phyloP scores from a whole-genome alignment of 35 echinoderm and acorn worm genomes.

The Ophioderma brevispina region DNA sequence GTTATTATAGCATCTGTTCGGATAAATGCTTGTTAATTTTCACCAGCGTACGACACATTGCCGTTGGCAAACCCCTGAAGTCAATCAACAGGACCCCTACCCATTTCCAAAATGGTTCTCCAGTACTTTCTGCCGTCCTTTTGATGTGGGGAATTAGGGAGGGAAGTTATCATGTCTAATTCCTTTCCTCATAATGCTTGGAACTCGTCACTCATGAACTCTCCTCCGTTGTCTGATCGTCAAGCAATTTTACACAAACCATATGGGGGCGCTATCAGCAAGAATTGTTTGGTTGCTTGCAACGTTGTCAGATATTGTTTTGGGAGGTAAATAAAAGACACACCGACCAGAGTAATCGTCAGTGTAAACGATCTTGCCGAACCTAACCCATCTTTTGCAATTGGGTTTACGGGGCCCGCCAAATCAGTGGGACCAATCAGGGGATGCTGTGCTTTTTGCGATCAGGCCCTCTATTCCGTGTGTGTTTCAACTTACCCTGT shows the following conservation, averaged over 20 bases:
- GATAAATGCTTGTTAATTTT: conserved; percentile 10
- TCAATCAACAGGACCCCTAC: too few species aligned
- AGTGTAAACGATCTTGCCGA: conserved; percentile 38
- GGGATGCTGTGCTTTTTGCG: background rate
- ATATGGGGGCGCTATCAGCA: too few species aligned
- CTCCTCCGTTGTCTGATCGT: too few species aligned
- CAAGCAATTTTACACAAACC: too few species aligned
- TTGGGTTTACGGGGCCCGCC: conserved; percentile 30
- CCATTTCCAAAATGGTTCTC: too few species aligned
- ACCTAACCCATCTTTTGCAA: conserved; percentile 33
- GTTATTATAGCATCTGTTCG: conserved; percentile 44
- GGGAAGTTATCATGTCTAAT: too few species aligned
- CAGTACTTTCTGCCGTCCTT: too few species aligned
- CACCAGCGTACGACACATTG: conserved; percentile 30
- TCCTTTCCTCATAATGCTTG: too few species aligned
- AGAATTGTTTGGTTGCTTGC: too few species aligned
- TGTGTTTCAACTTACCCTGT: conserved; percentile 54
- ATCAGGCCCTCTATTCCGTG: conserved; percentile 40
- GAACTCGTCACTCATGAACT: too few species aligned
- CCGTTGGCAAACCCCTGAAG: too few species aligned
- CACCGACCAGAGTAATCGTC: conserved; percentile 61
- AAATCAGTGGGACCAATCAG: conserved; percentile 34
- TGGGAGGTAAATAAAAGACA: conserved; percentile 36
- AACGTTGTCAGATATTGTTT: conserved; percentile 30
- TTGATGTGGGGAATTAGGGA: too few species aligned